phyloP scores from a whole-genome alignment of 1,140 invertebrate genomes.

The Formica exsecta region DNA sequence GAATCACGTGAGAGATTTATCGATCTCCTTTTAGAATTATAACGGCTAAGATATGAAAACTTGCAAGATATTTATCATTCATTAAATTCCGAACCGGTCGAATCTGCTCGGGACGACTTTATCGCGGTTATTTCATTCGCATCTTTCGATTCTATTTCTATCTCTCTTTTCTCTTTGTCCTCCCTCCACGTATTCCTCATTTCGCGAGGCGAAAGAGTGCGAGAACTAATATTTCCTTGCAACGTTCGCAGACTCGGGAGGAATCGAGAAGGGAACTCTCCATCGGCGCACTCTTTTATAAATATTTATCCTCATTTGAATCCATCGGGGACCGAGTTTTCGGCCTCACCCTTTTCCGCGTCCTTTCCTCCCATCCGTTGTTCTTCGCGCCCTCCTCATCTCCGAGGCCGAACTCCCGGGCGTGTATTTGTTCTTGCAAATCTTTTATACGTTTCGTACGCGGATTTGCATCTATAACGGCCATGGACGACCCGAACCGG shows the following conservation, averaged over 20 bases:
- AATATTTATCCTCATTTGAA: slow-evolving; percentile 86
- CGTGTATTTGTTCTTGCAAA: slow-evolving; percentile 83
- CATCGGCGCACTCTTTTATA: slow-evolving; percentile 82
- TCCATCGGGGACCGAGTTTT: slow-evolving; percentile 72
- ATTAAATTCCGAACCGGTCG: slow-evolving; percentile 27
- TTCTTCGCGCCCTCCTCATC: not conserved
- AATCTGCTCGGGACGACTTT: slow-evolving; percentile 23
- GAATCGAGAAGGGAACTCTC: slow-evolving; percentile 63
- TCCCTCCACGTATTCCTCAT: slow-evolving; percentile 47
- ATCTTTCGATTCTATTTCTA: slow-evolving; percentile 13
- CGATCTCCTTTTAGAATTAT: not conserved
- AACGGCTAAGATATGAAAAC: slow-evolving; percentile 9
- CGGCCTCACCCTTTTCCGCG: slow-evolving; percentile 5
- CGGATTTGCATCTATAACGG: slow-evolving; percentile 83
- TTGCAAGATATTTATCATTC: not conserved
- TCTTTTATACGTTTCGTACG: slow-evolving; percentile 82
- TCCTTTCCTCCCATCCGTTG: slow-evolving; percentile 21
- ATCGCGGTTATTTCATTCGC: slow-evolving; percentile 46
- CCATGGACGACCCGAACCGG: slow-evolving; percentile 57
- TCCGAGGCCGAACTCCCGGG: slow-evolving; percentile 50
- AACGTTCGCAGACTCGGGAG: slow-evolving; percentile 61
- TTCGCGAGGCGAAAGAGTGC: slow-evolving; percentile 30
- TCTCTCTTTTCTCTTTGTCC: not conserved
- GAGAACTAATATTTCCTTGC: slow-evolving; percentile 74
- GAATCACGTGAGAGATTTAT: too few relatives aligned